Conservation (phyloP, 2,797 vertebrate genomes). For the Lophura swinhoii region DNA sequence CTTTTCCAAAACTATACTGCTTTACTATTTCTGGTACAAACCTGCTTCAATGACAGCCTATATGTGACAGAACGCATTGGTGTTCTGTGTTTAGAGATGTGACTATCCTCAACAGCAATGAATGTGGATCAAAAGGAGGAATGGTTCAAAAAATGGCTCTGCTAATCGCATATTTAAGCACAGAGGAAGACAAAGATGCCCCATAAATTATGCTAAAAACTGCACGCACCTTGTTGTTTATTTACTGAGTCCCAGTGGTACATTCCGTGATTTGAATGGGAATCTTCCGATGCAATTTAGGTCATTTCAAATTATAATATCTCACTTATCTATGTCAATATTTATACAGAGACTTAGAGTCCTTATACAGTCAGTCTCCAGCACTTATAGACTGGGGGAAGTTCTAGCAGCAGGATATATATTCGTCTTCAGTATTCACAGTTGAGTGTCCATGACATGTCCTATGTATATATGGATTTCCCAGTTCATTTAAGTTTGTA, state of each 20-base stretch:
- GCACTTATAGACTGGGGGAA: background rate
- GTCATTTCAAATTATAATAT: background rate
- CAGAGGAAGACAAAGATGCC: background rate
- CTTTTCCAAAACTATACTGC: background rate
- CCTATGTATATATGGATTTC: background rate
- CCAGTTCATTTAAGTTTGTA: background rate
- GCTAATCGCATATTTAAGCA: background rate
- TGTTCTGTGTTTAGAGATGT: fast-evolving
- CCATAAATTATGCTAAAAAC: background rate
- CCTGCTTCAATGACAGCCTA: background rate
- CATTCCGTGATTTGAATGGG: background rate
- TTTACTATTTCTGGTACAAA: background rate
- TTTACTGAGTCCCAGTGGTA: background rate
- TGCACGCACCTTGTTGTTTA: background rate
- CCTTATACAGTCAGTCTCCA: background rate
- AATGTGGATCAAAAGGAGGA: background rate
- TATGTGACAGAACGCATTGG: fast-evolving
- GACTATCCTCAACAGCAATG: background rate
- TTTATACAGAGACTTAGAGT: background rate
- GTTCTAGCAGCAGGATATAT: background rate
- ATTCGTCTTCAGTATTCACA: background rate
- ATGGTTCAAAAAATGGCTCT: background rate
- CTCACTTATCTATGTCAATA: background rate
- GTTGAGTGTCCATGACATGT: background rate
- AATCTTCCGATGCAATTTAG: background rate